Percentiles rank a stretch among this genome's conserved stretches.
These are phyloP conservation scores for Meteorus cinctellus DNA, from an alignment of 2,888 invertebrate genomes.

Conservation along the genomic window DNA sequence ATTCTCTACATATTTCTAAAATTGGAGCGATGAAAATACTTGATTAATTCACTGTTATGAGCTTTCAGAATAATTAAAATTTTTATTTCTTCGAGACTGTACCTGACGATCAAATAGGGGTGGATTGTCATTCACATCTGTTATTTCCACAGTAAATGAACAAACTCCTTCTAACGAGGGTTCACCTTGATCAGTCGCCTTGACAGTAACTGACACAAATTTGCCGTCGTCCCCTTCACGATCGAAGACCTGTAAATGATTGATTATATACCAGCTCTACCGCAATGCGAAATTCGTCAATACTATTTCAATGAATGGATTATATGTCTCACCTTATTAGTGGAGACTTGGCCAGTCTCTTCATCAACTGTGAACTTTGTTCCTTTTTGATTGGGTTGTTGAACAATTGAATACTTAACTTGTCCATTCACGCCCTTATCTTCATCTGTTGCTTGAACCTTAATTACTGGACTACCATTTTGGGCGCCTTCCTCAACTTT, in stretches of 20 bases:
- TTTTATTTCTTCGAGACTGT: conserved; percentile 51
- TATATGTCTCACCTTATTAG: conserved; percentile 82
- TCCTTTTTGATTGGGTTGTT: conserved; percentile 95
- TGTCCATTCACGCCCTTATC: conserved; percentile 97
- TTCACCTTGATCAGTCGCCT: conserved; percentile 99
- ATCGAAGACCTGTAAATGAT: conserved; percentile 83
- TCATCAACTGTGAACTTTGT: conserved; percentile 97
- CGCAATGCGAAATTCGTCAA: background rate
- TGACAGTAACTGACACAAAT: conserved; percentile 96
- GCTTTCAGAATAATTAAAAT: background rate
- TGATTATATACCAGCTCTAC: background rate
- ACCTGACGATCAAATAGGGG: conserved; percentile 96
- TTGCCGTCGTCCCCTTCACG: conserved; percentile 97
- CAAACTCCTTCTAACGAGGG: conserved; percentile 98
- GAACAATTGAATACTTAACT: conserved; percentile 97
- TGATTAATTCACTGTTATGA: background rate
- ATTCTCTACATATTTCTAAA: conserved; percentile 96
- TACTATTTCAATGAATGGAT: background rate
- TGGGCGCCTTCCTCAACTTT: conserved; percentile 96
- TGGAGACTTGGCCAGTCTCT: conserved; percentile 94
- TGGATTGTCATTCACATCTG: conserved; percentile 98
- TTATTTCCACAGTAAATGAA: conserved; percentile 98
- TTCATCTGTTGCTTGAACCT: conserved; percentile 94
- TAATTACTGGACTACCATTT: conserved; percentile 94
- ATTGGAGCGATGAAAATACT: conserved; percentile 61